These are phyloP conservation scores for Vollenhovia emeryi DNA, from an alignment of 1,140 invertebrate genomes.

Conservation along the genomic window DNA sequence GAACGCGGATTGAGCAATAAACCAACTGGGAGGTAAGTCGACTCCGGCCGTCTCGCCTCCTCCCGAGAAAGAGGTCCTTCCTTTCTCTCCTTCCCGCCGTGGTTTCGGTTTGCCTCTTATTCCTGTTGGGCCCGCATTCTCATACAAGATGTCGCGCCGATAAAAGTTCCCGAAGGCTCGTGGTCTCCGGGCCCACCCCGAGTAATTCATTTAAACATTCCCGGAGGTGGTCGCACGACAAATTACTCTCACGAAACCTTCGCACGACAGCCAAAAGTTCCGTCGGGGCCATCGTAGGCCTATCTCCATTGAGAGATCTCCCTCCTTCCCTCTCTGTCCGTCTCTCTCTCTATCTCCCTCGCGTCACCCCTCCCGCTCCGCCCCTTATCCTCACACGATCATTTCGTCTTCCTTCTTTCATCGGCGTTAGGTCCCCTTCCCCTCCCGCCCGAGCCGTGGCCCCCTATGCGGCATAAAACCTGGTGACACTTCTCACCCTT, in stretches of 20 bases:
- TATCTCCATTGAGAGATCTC: constrained; percentile 84
- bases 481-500: constrained; percentile 80
- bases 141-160: constrained; percentile 86
- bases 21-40: constrained; percentile 84
- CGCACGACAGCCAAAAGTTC: constrained; percentile 76
- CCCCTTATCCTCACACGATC: constrained; percentile 24
- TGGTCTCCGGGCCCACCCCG: constrained; percentile 75
- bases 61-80: constrained; percentile 48
- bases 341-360: constrained; percentile 23
- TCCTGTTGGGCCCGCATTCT: constrained; percentile 83
- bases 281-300: constrained; percentile 68
- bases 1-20: constrained; percentile 84
- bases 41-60: constrained; percentile 61
- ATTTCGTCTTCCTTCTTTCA: constrained; percentile 48
- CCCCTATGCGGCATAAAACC: constrained; percentile 70
- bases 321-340: constrained; percentile 52
- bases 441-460: background rate
- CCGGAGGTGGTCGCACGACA: constrained; percentile 86
- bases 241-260: constrained; percentile 84
- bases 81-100: constrained; percentile 27
- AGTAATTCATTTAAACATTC: constrained; percentile 86
- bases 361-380: background rate
- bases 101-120: constrained; percentile 76
- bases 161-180: constrained; percentile 79
- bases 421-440: constrained; percentile 8